Base-by-base conservation (phyloP, 2,797 vertebrate species). In the Urosaurus nigricauda region DNA sequence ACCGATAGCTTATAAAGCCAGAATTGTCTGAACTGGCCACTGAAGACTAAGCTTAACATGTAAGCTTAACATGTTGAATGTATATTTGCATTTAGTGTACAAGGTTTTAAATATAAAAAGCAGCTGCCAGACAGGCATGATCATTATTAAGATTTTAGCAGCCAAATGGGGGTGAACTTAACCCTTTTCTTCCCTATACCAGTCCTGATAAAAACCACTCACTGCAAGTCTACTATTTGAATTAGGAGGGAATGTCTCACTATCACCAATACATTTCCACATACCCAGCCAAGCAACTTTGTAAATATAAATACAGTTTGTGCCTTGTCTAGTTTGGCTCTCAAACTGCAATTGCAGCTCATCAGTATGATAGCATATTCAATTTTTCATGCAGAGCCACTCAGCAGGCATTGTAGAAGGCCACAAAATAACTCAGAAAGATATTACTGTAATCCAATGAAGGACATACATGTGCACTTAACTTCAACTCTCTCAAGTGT, bases 391-490 rank as follows among this genome's bases (percentile, higher is more conserved):
- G 1, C 13, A 14, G 17, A 43, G 13, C 24, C 32, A 87, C 37
- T 70, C 53, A 58, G 63, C 29, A 83, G 35, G 19, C 58, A 75
- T 92, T 51, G 56, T 60, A 74, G 70, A 90, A 92, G 87, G 84
- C 65, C 91, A 84, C 65, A 26, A 16, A 58, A 88, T 37, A 65
- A 88, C 91, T 85, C 75, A 51, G 65, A 89, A 81, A 91, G 92
- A 8, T 60, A 83, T 91, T 79, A 86, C 58, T 51, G 51, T 88
- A 87, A 2, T 53, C n/a, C 70, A 90, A 79, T 88, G 93, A 77
- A 92, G 84, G 1, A 91, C 37, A 80, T 83, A 82, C 17, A n/a
- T 82, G 84, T 0, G 0, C 63, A 63, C 90, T 92, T 93, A 90
- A 75, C 40, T 24, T 37, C 32, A 91, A 86, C 63, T 21, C 83